Conservation (phyloP, 2,888 invertebrate genomes). For the Limnephilus auricula region DNA sequence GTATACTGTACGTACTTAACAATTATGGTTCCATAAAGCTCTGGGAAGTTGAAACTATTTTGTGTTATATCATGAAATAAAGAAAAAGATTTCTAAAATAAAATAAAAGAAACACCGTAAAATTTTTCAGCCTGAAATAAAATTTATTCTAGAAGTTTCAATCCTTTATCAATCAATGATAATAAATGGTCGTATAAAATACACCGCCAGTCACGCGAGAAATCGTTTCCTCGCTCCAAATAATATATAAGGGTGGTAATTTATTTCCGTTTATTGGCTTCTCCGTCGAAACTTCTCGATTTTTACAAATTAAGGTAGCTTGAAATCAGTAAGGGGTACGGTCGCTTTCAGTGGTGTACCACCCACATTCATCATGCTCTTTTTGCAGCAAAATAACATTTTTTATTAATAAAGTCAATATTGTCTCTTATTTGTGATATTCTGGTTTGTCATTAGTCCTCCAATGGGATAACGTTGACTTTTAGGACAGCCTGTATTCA, state of each 20-base stretch:
- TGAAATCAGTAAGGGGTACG: background rate
- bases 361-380: background rate
- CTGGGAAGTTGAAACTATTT: background rate
- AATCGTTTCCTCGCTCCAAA: background rate
- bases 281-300: background rate
- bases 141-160: background rate
- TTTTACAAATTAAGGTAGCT: background rate
- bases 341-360: background rate
- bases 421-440: too few species aligned
- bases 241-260: background rate
- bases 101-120: background rate
- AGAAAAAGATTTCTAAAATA: background rate
- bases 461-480: too few species aligned
- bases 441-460: too few species aligned
- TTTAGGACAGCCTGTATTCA: too few species aligned
- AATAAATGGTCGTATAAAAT: background rate
- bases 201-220: background rate
- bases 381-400: background rate
- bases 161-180: background rate
- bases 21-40: background rate
- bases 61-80: background rate
- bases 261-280: slow-evolving; percentile 2
- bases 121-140: background rate
- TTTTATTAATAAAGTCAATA: too few species aligned
- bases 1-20: background rate